Evolutionary conservation across 2,888 invertebrate species (phyloP).

Genomic region (Eilema caniola): DNA sequence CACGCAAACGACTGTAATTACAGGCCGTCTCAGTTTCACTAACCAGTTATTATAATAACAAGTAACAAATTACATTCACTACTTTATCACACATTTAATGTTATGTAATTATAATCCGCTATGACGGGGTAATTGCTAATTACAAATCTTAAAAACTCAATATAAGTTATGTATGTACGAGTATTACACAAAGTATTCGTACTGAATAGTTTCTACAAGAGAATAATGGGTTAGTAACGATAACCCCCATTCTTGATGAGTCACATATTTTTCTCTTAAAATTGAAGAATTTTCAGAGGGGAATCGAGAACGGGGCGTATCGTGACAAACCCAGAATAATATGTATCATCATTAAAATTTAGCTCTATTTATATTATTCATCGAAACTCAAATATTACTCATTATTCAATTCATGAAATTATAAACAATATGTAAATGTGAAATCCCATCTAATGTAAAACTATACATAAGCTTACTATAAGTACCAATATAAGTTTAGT

Average conservation of each 20-base stretch:
- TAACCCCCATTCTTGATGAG: too few relatives aligned
- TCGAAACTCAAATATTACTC: background rate
- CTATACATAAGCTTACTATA: conserved; percentile 24
- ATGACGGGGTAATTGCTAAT: too few relatives aligned
- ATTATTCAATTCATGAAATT: conserved; percentile 1
- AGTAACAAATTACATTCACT: background rate
- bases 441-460: conserved; percentile 14
- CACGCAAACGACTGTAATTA: conserved; percentile 11
- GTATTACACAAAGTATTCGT: background rate
- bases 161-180: too few relatives aligned
- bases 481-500: conserved; percentile 60
- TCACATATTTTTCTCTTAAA: too few relatives aligned
- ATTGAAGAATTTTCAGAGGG: too few relatives aligned
- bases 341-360: background rate
- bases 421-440: conserved; percentile 7
- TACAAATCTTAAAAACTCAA: too few relatives aligned
- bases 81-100: too few relatives aligned
- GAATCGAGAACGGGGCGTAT: too few relatives aligned
- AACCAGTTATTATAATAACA: background rate
- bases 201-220: background rate
- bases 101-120: background rate
- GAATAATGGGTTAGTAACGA: too few relatives aligned
- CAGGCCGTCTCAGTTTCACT: background rate
- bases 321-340: too few relatives aligned
- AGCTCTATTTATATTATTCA: background rate